Base-by-base conservation (phyloP, 30 jellyfish, hydroid and myxozoan species). In the Rhopilema esculentum region DNA sequence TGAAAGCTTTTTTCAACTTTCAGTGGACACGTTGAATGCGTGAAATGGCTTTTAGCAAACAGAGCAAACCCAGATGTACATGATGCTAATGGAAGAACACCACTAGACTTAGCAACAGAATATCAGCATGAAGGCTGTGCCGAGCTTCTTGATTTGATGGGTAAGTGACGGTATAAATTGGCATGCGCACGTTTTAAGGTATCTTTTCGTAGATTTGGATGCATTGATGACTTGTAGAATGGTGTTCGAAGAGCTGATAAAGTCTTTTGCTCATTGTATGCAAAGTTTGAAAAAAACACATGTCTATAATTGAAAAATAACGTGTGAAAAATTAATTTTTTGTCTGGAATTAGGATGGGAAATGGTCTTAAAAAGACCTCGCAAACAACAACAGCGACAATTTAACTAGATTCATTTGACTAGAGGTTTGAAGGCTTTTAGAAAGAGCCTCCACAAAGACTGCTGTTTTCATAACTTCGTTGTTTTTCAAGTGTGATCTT, bases 11-110 rank as follows among this genome's bases (percentile, higher is more conserved):
- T 40, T 40, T 40, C 57, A 12, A 40, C 21, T 72, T 87, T 16
- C 49, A 95, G 99, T 84, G 99, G 99, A 17, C 99, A 95, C 78
- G 89, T 95, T 57, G 99, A 90, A 65, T 95, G 99, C 72, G 98
- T 95, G 72, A 95, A 91, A 72, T 95, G 99, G 99, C 83, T 95
- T 40, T 85, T 95, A 28, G 93, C 97, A 4, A 95, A 95, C 77
- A 89, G 98, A 16, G 99, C 99, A 0, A 87, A 91, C 50, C 85
- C 80, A 19, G 88, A 87, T 24, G 91, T 89, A 24, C 66, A 69
- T 21, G 98, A 91, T 76, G 28, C 69, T 15, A 69, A 80, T 50
- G 99, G 91, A 24, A 79, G 99, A 64, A 90, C 98, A 18, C 99
- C 99, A 27, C 75, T 49, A 9, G 98, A 95, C 68, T 62, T 95